Percentiles rank a stretch among this genome's conserved stretches.
Conservation (phyloP, 2,888 invertebrate species). For the Linyphia triangularis region DNA sequence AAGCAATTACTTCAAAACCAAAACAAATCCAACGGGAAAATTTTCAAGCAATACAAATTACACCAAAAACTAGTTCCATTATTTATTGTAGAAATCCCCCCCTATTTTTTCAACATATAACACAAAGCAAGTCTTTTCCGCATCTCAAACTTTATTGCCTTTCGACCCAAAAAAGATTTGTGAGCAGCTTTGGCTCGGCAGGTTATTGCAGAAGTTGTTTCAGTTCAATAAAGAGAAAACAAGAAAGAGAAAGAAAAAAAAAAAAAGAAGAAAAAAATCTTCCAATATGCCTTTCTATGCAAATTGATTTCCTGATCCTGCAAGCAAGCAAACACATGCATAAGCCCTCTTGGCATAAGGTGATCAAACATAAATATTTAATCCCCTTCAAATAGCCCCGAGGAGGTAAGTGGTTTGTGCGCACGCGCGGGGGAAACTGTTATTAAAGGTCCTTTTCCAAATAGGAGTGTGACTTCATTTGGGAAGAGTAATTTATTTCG, state of each 20-base stretch:
- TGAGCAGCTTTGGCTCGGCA: neutral
- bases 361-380: slow-evolving; percentile 61
- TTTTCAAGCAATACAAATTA: no score
- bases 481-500: slow-evolving; percentile 63
- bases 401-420: neutral
- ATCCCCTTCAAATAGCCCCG: slow-evolving; percentile 18
- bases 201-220: neutral
- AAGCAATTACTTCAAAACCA: no score
- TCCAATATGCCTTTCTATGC: neutral
- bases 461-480: slow-evolving; percentile 57
- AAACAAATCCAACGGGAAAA: no score
- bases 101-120: no score
- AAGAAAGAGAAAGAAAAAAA: neutral
- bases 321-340: neutral
- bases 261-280: neutral
- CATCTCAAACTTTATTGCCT: no score
- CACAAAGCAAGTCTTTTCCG: no score
- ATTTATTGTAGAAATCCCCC: no score
- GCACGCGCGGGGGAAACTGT: slow-evolving; percentile 14
- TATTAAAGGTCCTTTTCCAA: slow-evolving; percentile 62
- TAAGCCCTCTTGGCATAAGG: neutral
- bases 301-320: slow-evolving; percentile 26
- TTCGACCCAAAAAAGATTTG: neutral
- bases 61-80: no score
- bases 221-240: neutral